Conservation (phyloP, 53 echinoderm and acorn worm genomes). For the Hippasteria phrygiana region DNA sequence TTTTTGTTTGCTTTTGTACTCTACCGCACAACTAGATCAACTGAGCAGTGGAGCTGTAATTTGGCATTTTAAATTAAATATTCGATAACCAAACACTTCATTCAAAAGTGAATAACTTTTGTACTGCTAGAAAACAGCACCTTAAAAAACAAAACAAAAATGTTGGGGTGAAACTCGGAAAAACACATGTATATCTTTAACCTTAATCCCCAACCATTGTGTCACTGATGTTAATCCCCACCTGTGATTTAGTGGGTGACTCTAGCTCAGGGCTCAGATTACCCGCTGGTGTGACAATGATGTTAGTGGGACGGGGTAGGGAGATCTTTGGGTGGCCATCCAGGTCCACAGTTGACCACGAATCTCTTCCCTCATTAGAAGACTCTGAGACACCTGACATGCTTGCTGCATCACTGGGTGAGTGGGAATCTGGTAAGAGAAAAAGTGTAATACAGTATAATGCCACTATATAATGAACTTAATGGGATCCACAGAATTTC, state of each 20-base stretch:
- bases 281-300: not conserved
- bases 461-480: too few species aligned
- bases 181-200: not conserved
- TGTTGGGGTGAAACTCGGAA: too few species aligned
- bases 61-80: too few species aligned
- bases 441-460: not conserved
- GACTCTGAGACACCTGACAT: not conserved
- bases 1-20: too few species aligned
- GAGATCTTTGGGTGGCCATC: not conserved
- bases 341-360: not conserved
- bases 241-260: conserved; percentile 16
- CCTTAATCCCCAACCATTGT: too few species aligned
- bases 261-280: conserved; percentile 14
- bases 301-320: not conserved
- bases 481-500: too few species aligned
- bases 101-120: too few species aligned
- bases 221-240: not conserved
- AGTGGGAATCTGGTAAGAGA: conserved; percentile 15
- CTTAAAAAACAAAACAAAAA: too few species aligned
- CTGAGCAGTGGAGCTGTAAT: too few species aligned
- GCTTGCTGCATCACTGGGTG: not conserved
- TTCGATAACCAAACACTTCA: too few species aligned
- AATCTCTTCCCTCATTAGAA: not conserved
- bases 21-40: too few species aligned
- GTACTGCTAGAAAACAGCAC: too few species aligned